These are phyloP conservation scores for Heteromyza rotundicornis DNA, from an alignment of 2,888 invertebrate species.

Conservation along the genomic window DNA sequence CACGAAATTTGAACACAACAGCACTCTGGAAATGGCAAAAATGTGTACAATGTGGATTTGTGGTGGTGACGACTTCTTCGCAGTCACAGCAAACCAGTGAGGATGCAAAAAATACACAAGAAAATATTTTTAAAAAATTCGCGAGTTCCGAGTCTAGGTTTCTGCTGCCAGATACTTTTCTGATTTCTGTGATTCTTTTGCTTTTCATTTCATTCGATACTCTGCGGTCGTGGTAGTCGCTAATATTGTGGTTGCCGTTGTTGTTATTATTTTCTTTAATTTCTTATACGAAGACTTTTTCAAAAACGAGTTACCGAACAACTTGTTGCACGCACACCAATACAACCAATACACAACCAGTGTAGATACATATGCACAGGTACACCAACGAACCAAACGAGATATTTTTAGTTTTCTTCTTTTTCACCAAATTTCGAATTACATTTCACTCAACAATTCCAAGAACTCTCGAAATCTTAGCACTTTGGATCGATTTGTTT, in stretches of 20 bases:
- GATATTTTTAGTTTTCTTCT: too few relatives aligned
- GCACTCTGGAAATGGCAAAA: constrained; percentile 11
- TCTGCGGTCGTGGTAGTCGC: constrained; percentile 28
- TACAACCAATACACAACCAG: constrained; percentile 31
- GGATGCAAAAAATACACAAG: constrained; percentile 30
- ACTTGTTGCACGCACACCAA: constrained; percentile 34
- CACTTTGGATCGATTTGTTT: too few relatives aligned
- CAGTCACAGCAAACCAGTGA: constrained; percentile 43
- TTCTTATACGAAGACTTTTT: constrained; percentile 25
- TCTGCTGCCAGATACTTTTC: constrained; percentile 13
- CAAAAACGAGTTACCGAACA: constrained; percentile 48
- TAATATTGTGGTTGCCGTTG: constrained; percentile 37
- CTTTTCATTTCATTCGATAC: constrained; percentile 28
- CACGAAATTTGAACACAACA: constrained; percentile 17
- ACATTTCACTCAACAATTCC: too few relatives aligned
- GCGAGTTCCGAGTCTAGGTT: not conserved
- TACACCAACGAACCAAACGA: too few relatives aligned
- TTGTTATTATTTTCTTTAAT: constrained; percentile 22
- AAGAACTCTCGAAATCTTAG: too few relatives aligned
- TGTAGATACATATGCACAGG: constrained; percentile 15
- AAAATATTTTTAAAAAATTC: constrained; percentile 30
- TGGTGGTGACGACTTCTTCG: constrained; percentile 26
- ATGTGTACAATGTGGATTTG: constrained; percentile 16
- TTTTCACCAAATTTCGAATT: too few relatives aligned
- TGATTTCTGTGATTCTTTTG: constrained; percentile 24